Percentiles rank a stretch among this genome's conserved stretches.
Evolutionary conservation across 2,113 vertebrate species (phyloP).

Genomic region (Perognathus longimembris): DNA sequence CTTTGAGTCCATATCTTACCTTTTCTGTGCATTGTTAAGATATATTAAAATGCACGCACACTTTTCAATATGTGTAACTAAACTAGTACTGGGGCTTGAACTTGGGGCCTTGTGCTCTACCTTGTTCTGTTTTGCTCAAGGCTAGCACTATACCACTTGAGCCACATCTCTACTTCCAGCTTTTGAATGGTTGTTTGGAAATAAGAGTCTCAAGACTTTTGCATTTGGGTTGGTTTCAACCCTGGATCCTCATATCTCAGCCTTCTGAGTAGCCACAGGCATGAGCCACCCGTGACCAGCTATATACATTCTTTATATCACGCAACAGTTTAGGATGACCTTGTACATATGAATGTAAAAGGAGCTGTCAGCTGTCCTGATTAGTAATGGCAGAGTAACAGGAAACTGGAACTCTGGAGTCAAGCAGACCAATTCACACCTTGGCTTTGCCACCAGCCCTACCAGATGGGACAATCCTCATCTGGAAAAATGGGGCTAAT

Average conservation of each 20-base stretch:
- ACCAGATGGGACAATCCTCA: not conserved
- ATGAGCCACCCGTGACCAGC: no score
- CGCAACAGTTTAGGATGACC: not conserved
- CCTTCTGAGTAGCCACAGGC: no score
- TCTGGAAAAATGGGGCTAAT: not conserved
- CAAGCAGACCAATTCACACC: not conserved
- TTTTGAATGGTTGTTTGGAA: no score
- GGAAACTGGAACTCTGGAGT: not conserved
- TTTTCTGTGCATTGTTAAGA: not conserved
- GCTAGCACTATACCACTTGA: no score
- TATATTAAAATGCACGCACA: not conserved
- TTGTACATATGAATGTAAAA: not conserved
- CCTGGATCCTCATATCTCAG: no score
- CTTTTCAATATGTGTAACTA: no score
- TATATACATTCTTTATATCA: not conserved
- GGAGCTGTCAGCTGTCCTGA: not conserved
- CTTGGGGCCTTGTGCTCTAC: no score
- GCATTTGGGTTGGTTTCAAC: no score
- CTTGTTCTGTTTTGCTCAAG: no score
- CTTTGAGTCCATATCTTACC: not conserved
- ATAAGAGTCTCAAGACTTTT: no score
- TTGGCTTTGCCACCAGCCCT: slow-evolving; percentile 16
- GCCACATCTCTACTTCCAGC: no score
- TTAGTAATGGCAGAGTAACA: not conserved
- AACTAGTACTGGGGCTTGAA: no score